Percentiles rank a stretch among this genome's conserved stretches.
These are phyloP conservation scores for Nipponacmea schrenckii DNA, from an alignment of 2,888 invertebrate genomes.

Conservation along the genomic window DNA sequence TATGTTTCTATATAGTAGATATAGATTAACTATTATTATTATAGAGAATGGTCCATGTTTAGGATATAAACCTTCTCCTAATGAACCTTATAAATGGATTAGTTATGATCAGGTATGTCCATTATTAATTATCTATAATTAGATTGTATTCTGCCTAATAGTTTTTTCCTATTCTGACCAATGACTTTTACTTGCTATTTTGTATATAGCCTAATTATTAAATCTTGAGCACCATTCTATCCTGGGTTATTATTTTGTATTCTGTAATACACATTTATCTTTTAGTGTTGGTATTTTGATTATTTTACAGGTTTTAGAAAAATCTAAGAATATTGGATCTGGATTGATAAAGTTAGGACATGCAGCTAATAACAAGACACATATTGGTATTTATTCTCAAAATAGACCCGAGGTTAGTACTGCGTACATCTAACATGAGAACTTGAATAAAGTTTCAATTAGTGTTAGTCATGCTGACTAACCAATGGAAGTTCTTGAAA, in stretches of 20 bases:
- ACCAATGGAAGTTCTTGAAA: too few relatives aligned
- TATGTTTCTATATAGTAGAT: not conserved
- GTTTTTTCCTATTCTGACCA: too few relatives aligned
- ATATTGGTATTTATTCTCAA: constrained; percentile 93
- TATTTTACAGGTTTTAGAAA: constrained; percentile 72
- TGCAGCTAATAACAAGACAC: constrained; percentile 74
- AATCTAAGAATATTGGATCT: constrained; percentile 91
- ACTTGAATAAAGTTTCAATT: too few relatives aligned
- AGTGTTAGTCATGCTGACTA: too few relatives aligned
- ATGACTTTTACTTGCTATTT: too few relatives aligned
- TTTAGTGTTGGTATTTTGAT: not conserved
- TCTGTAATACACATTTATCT: too few relatives aligned
- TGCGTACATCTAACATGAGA: too few relatives aligned
- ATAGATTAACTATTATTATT: constrained; percentile 19
- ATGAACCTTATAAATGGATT: constrained; percentile 90
- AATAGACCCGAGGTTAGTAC: constrained; percentile 84
- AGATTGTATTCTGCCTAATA: too few relatives aligned
- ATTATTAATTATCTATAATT: too few relatives aligned
- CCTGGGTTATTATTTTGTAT: too few relatives aligned
- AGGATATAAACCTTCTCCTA: constrained; percentile 88
- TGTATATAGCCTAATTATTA: too few relatives aligned
- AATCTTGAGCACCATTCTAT: too few relatives aligned
- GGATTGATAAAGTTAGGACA: constrained; percentile 87
- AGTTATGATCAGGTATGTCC: constrained; percentile 83
- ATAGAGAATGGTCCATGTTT: constrained; percentile 74